Evolutionary conservation across 2,113 vertebrate species (phyloP).

Genomic region (Phaetusa simplex): DNA sequence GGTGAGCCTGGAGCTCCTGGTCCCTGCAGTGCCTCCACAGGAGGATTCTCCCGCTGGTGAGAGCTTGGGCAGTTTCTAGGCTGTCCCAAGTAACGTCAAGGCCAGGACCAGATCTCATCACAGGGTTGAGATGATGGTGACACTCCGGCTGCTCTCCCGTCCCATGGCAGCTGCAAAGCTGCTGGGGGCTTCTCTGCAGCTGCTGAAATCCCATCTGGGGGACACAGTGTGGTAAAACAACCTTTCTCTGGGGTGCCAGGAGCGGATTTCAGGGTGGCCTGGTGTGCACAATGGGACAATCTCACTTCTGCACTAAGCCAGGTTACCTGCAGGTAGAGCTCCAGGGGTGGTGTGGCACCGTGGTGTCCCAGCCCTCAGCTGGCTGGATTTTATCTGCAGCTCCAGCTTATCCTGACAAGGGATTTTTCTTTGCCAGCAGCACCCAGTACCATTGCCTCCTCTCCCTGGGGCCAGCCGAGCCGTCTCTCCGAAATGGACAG

Average conservation of each 20-base stretch:
- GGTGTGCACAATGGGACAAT: rapidly evolving
- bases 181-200: background rate
- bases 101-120: background rate
- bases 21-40: background rate
- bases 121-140: background rate
- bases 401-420: background rate
- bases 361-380: background rate
- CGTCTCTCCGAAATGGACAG: background rate
- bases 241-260: background rate
- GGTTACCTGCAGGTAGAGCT: too few species aligned
- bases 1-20: background rate
- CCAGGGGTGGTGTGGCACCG: background rate
- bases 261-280: background rate
- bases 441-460: background rate
- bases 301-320: background rate
- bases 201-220: background rate
- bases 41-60: background rate
- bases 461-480: background rate
- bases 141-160: background rate
- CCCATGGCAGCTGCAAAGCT: background rate
- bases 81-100: background rate
- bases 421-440: background rate
- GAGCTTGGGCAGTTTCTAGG: background rate
- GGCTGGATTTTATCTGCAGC: background rate
- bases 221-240: rapidly evolving